Percentiles rank a stretch among this genome's conserved stretches.
Evolutionary conservation across 2,113 vertebrate species (phyloP).

Genomic region (Notiomystis cincta): DNA sequence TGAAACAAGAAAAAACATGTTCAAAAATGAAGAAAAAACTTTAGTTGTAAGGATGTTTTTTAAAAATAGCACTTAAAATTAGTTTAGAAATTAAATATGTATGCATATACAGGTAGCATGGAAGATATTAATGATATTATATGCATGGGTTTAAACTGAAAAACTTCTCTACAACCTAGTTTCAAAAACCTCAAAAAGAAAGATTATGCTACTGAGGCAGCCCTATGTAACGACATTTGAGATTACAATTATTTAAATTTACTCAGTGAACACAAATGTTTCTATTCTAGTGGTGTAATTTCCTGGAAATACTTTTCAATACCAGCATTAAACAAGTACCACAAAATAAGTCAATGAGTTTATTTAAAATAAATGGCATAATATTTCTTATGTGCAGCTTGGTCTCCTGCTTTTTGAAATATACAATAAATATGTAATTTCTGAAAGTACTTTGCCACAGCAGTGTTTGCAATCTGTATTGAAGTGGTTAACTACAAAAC

Average conservation of each 20-base stretch:
- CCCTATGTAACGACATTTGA: neutral
- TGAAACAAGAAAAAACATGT: neutral
- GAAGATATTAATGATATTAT: neutral
- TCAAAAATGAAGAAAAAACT: neutral
- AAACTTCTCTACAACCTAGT: neutral
- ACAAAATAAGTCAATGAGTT: neutral
- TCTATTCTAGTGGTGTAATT: neutral
- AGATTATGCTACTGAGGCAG: neutral
- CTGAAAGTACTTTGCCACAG: neutral
- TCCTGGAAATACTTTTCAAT: neutral
- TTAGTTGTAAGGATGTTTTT: neutral
- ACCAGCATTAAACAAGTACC: neutral
- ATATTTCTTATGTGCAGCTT: neutral
- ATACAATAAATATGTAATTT: conserved; percentile 11
- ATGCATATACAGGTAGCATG: neutral
- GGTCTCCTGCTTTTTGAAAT: neutral
- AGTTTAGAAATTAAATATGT: neutral
- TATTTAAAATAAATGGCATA: neutral
- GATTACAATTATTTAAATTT: neutral
- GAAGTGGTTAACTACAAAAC: neutral
- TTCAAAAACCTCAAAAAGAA: neutral
- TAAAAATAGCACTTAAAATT: neutral
- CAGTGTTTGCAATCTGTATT: neutral
- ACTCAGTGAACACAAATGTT: neutral
- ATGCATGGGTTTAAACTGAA: neutral